Evolutionary conservation across 1,140 invertebrate species (phyloP).

Genomic region (Stegodyphus mimosarum): DNA sequence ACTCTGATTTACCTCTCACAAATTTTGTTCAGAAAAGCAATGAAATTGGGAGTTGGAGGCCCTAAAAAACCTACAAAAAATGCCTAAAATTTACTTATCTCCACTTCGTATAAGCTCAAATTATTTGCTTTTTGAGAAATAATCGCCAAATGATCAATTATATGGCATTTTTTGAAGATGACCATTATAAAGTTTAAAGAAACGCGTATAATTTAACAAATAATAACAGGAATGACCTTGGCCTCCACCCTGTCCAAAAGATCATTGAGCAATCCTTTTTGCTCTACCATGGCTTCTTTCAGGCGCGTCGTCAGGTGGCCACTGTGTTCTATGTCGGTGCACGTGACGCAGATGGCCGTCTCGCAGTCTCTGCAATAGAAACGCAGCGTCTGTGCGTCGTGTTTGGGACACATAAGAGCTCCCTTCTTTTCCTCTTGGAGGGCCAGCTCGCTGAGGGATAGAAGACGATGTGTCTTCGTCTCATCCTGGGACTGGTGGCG

Average conservation of each 20-base stretch:
- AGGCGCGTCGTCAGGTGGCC: slow-evolving; percentile 69
- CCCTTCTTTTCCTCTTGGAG: slow-evolving; percentile 40
- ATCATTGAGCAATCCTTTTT: slow-evolving; percentile 64
- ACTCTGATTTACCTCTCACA: no score
- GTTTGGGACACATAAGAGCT: slow-evolving; percentile 66
- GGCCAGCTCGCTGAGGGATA: slow-evolving; percentile 62
- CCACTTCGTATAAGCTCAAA: no score
- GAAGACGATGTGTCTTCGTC: slow-evolving; percentile 57
- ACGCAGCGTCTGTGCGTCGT: slow-evolving; percentile 67
- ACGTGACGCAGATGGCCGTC: slow-evolving; percentile 71
- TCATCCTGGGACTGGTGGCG: slow-evolving; percentile 14
- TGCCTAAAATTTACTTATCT: no score
- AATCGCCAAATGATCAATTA: no score
- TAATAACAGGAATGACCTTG: slow-evolving; percentile 19
- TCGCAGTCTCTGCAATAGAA: slow-evolving; percentile 73
- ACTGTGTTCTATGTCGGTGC: slow-evolving; percentile 71
- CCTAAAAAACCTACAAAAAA: no score
- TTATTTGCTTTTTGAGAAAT: no score
- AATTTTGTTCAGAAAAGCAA: no score
- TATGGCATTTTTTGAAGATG: no score
- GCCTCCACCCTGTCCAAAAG: slow-evolving; percentile 27
- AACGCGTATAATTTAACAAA: no score
- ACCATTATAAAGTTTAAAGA: no score
- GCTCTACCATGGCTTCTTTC: slow-evolving; percentile 70
- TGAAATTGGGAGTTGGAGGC: no score